phyloP scores from a whole-genome alignment of 2,797 vertebrate genomes.

The Acrocephalus scirpaceus region DNA sequence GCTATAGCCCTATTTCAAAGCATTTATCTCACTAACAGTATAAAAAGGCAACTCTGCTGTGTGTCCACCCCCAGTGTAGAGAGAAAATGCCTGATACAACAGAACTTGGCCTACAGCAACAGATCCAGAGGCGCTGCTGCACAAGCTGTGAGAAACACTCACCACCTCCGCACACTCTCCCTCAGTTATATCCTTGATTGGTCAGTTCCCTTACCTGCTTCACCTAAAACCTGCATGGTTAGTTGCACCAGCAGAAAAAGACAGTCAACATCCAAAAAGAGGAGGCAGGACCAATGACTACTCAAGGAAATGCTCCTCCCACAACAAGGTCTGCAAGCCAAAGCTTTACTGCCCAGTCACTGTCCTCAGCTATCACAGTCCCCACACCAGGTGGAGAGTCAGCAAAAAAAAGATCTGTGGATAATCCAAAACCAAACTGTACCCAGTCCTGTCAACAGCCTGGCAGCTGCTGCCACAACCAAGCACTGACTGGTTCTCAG shows the following conservation, averaged over 20 bases:
- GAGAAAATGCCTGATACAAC: neutral
- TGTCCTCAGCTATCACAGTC: neutral
- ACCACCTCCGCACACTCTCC: neutral
- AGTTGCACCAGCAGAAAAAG: neutral
- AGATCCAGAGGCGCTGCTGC: neutral
- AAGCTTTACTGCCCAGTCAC: neutral
- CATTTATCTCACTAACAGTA: neutral
- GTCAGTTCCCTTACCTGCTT: neutral
- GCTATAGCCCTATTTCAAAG: neutral
- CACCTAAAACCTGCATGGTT: neutral
- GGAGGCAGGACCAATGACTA: neutral
- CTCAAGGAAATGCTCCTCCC: neutral
- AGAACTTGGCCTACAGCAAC: neutral
- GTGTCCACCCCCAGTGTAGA: fast-evolving
- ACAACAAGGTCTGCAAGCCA: neutral
- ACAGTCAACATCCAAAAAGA: neutral
- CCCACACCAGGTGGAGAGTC: neutral
- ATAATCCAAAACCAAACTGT: neutral
- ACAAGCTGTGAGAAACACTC: neutral
- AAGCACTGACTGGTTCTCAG: neutral
- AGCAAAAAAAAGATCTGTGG: neutral
- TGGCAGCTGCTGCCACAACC: neutral
- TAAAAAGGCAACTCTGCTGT: neutral
- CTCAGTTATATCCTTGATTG: neutral
- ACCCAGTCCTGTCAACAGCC: neutral